phyloP scores from a whole-genome alignment of 1,140 invertebrate genomes.

The Habropoda laboriosa region DNA sequence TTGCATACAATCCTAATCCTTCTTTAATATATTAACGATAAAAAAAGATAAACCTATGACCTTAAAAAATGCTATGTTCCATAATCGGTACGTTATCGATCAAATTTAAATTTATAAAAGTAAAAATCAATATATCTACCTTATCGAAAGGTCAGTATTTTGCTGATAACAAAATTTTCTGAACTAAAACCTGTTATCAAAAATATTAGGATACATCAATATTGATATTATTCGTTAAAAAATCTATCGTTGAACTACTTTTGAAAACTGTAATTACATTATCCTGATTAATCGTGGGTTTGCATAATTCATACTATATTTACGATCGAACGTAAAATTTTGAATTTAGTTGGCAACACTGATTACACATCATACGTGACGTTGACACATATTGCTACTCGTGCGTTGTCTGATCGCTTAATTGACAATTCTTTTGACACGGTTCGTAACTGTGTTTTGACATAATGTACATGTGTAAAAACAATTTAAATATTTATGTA shows the following conservation, averaged over 20 bases:
- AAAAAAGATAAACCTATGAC: neutral
- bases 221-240: neutral
- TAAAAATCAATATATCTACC: neutral
- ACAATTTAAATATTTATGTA: conserved; percentile 4
- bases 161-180: neutral
- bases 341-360: conserved; percentile 5
- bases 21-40: neutral
- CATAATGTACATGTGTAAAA: neutral
- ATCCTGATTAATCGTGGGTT: too few relatives aligned
- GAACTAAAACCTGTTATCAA: too few relatives aligned
- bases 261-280: neutral
- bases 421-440: conserved; percentile 12
- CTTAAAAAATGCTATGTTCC: neutral
- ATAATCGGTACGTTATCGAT: neutral
- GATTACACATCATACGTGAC: conserved; percentile 43
- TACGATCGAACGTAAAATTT: neutral
- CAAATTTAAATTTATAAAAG: neutral
- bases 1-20: neutral
- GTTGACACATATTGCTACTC: conserved; percentile 3
- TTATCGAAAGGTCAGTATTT: neutral
- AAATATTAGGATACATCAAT: neutral
- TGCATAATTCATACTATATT: too few relatives aligned
- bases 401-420: neutral
- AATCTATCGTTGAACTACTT: neutral
- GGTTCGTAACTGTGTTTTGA: neutral